Conservation (phyloP, 1,140 invertebrate species). For the Bathynomus jamesi region DNA sequence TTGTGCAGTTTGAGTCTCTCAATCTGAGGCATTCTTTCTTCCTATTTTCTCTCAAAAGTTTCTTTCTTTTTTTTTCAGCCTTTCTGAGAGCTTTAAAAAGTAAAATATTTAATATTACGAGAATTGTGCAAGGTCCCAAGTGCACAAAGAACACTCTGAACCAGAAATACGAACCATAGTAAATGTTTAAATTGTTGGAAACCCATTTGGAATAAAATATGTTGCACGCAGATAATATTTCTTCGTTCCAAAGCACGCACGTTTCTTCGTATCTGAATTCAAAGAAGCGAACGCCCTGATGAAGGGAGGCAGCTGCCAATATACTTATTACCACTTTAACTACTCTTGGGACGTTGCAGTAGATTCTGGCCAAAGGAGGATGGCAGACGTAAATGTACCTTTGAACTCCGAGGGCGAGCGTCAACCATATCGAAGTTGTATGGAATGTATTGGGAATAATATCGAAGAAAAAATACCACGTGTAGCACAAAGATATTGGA, state of each 20-base stretch:
- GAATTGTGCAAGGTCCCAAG: slow-evolving; percentile 73
- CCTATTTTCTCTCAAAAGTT: slow-evolving; percentile 57
- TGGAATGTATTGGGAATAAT: slow-evolving; percentile 75
- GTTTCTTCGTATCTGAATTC: slow-evolving; percentile 48
- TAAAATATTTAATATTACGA: slow-evolving; percentile 80
- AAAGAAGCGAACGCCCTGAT: slow-evolving; percentile 65
- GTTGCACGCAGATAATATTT: slow-evolving; percentile 14
- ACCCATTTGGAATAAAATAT: slow-evolving; percentile 56
- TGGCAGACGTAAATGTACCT: slow-evolving; percentile 88
- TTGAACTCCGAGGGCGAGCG: slow-evolving; percentile 75
- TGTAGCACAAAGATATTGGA: slow-evolving; percentile 63
- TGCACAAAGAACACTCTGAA: slow-evolving; percentile 87
- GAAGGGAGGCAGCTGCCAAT: slow-evolving; percentile 61
- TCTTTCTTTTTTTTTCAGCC: slow-evolving; percentile 70
- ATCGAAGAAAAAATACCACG: slow-evolving; percentile 69
- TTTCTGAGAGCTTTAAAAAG: slow-evolving; percentile 73
- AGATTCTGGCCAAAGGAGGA: slow-evolving; percentile 68
- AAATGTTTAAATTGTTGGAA: slow-evolving; percentile 54
- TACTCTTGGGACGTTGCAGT: slow-evolving; percentile 77
- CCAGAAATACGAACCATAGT: slow-evolving; percentile 70
- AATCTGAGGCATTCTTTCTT: slow-evolving; percentile 62
- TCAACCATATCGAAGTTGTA: slow-evolving; percentile 86
- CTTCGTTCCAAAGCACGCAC: slow-evolving; percentile 4
- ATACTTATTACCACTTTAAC: slow-evolving; percentile 67
- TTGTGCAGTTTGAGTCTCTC: slow-evolving; percentile 82